Conservation (phyloP, 2,113 vertebrate species). For the Acrocephalus arundinaceus region DNA sequence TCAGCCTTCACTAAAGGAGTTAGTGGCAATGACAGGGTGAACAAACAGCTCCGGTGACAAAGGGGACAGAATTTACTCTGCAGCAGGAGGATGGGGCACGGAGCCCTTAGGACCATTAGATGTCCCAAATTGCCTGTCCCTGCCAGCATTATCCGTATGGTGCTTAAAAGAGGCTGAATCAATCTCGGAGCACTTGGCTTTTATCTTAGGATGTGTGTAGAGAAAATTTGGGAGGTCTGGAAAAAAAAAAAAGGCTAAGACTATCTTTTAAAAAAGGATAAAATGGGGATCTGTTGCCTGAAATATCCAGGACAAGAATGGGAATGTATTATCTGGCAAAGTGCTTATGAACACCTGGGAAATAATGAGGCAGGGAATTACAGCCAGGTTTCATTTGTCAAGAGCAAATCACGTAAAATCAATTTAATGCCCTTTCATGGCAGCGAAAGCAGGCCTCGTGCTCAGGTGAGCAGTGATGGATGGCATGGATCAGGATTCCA, state of each 20-base stretch:
- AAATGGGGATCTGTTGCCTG: background rate
- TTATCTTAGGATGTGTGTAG: background rate
- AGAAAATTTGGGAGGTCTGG: background rate
- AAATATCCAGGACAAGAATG: background rate
- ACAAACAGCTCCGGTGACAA: background rate
- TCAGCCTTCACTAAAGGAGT: background rate
- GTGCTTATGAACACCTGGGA: slow-evolving; percentile 20
- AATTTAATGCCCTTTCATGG: slow-evolving; percentile 14
- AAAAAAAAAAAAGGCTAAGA: slow-evolving; percentile 1
- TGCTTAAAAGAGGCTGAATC: background rate
- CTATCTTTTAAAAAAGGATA: background rate
- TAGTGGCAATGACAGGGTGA: background rate
- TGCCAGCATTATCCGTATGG: background rate
- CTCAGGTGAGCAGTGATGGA: background rate
- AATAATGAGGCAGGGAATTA: slow-evolving; percentile 28
- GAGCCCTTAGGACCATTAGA: background rate
- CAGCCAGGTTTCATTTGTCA: slow-evolving; percentile 51
- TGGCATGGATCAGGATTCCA: background rate
- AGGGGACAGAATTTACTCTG: background rate
- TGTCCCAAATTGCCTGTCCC: background rate
- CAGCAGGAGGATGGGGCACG: background rate
- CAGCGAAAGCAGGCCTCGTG: background rate
- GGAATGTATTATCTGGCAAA: background rate
- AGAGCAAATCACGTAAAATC: slow-evolving; percentile 28
- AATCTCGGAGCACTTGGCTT: background rate